These are phyloP conservation scores for Bradypodion pumilum DNA, from an alignment of 2,797 vertebrate species.

Conservation along the genomic window DNA sequence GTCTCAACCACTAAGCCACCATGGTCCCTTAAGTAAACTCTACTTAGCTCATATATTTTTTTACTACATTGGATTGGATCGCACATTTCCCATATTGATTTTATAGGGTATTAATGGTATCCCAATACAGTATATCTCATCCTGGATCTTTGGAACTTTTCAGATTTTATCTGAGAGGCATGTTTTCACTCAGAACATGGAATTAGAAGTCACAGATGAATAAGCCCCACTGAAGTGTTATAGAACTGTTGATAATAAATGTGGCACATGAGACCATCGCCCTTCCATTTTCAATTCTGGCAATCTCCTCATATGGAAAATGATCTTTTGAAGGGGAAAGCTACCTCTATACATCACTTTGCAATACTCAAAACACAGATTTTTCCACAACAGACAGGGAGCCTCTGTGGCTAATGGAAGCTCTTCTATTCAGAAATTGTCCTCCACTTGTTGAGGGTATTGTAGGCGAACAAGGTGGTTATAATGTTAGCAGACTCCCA, in stretches of 20 bases:
- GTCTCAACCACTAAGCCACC: no score
- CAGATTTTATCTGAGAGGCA: constrained; percentile 24
- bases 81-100: neutral
- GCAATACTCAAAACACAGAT: neutral
- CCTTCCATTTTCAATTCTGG: neutral
- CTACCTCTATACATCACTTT: neutral
- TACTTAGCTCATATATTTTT: neutral
- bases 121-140: neutral
- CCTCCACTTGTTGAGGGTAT: neutral
- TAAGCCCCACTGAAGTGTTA: neutral
- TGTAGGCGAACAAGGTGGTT: no score
- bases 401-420: neutral
- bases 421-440: neutral
- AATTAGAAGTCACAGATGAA: neutral
- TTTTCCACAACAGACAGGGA: neutral
- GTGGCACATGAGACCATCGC: neutral
- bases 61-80: neutral
- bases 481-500: no score
- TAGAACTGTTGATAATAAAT: neutral
- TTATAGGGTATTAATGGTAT: neutral
- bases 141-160: constrained; percentile 2
- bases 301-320: neutral
- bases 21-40: no score
- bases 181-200: neutral
- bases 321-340: neutral